phyloP scores from a whole-genome alignment of 1,140 invertebrate species.

The Latrodectus geometricus region DNA sequence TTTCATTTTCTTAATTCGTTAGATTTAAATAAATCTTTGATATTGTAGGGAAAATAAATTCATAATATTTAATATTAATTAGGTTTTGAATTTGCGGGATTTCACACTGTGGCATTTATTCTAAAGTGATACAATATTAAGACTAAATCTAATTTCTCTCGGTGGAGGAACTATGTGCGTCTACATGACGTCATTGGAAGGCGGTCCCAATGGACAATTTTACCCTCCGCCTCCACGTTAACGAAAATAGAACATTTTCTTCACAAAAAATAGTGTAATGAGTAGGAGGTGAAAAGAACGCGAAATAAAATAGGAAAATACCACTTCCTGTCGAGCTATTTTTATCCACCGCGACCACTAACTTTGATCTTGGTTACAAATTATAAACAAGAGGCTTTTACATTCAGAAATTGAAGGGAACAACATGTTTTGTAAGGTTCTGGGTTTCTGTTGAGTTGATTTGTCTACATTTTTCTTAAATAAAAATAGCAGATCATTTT shows the following conservation, averaged over 20 bases:
- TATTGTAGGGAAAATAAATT: no score
- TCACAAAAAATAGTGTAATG: constrained; percentile 16
- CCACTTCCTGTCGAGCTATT: constrained; percentile 34
- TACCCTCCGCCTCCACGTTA: constrained; percentile 17
- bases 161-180: background rate
- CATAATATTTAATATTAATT: no score
- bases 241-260: constrained; percentile 15
- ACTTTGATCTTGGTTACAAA: constrained; percentile 29
- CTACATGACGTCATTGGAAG: background rate
- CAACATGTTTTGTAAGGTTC: background rate
- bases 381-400: constrained; percentile 32
- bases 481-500: background rate
- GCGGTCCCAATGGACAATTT: background rate
- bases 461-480: background rate
- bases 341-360: constrained; percentile 12
- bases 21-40: no score
- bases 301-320: constrained; percentile 38
- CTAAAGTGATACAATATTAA: no score
- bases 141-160: no score
- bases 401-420: background rate
- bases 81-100: no score
- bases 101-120: no score
- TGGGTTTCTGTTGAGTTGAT: no score
- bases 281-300: constrained; percentile 11
- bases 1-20: no score